Evolutionary conservation across 2,797 vertebrate genomes (phyloP).

Genomic region (Ciconia nigra): DNA sequence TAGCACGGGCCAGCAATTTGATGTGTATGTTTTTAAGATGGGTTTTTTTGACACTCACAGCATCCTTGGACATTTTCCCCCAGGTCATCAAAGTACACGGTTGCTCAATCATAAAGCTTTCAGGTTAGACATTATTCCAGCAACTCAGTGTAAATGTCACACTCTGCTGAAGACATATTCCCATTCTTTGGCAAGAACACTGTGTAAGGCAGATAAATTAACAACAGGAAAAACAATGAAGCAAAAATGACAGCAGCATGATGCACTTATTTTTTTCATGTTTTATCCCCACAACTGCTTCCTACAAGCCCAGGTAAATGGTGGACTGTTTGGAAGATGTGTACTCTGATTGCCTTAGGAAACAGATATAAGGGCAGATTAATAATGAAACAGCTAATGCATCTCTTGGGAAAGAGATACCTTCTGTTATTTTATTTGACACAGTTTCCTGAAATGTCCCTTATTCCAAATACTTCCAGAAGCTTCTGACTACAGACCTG

Average conservation of each 20-base stretch:
- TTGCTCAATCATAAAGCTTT: not conserved
- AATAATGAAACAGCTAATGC: not conserved
- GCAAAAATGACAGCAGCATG: not conserved
- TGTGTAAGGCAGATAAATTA: conserved; percentile 4
- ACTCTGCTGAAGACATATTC: not conserved
- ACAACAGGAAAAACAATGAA: not conserved
- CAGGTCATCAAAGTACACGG: not conserved
- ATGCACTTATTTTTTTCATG: not conserved
- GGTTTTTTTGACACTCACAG: not conserved
- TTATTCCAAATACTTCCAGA: conserved; percentile 29
- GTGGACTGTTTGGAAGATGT: not conserved
- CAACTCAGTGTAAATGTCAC: not conserved
- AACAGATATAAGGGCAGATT: not conserved
- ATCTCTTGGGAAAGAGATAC: not conserved
- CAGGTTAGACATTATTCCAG: not conserved
- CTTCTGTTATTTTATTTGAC: not conserved
- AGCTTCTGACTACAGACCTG: conserved; percentile 2
- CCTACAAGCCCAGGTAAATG: not conserved
- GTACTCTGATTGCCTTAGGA: not conserved
- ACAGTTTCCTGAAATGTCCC: not conserved
- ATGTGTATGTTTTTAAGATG: not conserved
- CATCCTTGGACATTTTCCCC: not conserved
- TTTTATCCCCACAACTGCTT: not conserved
- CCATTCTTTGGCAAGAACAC: not conserved
- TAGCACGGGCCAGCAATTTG: not conserved